Conservation (phyloP, 2,888 invertebrate species). For the Drosophila quinaria region DNA sequence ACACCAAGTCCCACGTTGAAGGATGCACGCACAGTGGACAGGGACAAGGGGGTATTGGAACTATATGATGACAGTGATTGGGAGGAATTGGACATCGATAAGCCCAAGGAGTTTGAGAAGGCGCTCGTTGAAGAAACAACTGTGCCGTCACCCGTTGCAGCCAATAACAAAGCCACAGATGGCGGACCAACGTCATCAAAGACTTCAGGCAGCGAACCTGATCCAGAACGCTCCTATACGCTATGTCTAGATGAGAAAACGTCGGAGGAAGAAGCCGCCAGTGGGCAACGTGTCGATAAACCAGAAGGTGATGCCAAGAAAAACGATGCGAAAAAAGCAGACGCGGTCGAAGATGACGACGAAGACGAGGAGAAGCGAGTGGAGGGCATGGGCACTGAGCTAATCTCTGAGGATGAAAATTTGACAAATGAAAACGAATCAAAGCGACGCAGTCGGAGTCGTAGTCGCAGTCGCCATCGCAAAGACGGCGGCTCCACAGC, state of each 20-base stretch:
- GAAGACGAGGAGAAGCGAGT: constrained; percentile 23
- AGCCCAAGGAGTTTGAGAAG: constrained; percentile 75
- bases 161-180: constrained; percentile 17
- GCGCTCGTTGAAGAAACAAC: constrained; percentile 85
- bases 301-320: constrained; percentile 15
- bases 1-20: constrained; percentile 68
- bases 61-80: constrained; percentile 87
- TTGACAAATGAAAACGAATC: constrained; percentile 74
- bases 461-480: constrained; percentile 41
- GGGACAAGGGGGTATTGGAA: constrained; percentile 86
- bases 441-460: constrained; percentile 40
- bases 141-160: constrained; percentile 8
- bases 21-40: constrained; percentile 56
- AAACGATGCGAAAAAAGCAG: constrained; percentile 15
- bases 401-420: constrained; percentile 91
- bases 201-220: constrained; percentile 78
- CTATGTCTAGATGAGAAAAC: constrained; percentile 90
- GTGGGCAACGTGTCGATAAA: constrained; percentile 5
- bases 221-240: constrained; percentile 90
- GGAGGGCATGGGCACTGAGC: constrained; percentile 88
- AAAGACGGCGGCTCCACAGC: constrained; percentile 37
- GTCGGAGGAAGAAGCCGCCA: constrained; percentile 66
- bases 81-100: constrained; percentile 84
- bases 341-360: constrained; percentile 5
- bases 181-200: constrained; percentile 24